Base-by-base conservation (phyloP, 2,797 vertebrate species). In the Acropternis orthonyx region DNA sequence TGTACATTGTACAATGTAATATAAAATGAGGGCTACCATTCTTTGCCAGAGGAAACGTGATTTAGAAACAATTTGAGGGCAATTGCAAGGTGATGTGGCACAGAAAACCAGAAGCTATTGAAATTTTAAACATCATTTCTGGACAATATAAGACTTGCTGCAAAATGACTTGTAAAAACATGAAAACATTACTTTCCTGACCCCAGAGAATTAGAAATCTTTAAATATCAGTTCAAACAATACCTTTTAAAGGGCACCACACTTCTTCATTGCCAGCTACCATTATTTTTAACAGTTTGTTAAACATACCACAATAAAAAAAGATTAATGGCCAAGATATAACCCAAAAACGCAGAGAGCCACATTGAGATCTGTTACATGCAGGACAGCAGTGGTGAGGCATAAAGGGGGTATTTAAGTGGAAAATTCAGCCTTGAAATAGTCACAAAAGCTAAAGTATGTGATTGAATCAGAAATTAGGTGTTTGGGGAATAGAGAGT, bases 1-100 rank as follows among this genome's bases (percentile, higher is more conserved):
- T 99, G 98, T 98, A 97, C 97, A 98, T 98, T 98, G 98, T 99
- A 98, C 97, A 37, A 90, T 59, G 88, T 98, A 99, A 99, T 98
- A 97, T 95, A 96, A 98, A 97, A 97, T 98, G 98, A 99, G 98
- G 98, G 97, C 97, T 98, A 97, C 97, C 97, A 96, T 97, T 98
- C 97, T 97, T 95, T 98, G 98, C 98, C 98, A 98, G 97, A 98
- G 98, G 98, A 98, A 98, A 98, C 97, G 94, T 97, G 98, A 98
- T 98, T 98, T 97, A 97, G 97, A 98, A 98, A 98, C 98, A 98
- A 98, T 98, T 98, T 98, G 94, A 95, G 97, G 98, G 98, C 97
- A 98, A 98, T 97, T 98, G 97, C 96, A 97, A 98, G 98, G 98
- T 98, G 98, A 98, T 98, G 98, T 97, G 98, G 97, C 97, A 98